These are phyloP conservation scores for Oryzias woworae DNA, from an alignment of 2,113 vertebrate genomes.

Conservation along the genomic window DNA sequence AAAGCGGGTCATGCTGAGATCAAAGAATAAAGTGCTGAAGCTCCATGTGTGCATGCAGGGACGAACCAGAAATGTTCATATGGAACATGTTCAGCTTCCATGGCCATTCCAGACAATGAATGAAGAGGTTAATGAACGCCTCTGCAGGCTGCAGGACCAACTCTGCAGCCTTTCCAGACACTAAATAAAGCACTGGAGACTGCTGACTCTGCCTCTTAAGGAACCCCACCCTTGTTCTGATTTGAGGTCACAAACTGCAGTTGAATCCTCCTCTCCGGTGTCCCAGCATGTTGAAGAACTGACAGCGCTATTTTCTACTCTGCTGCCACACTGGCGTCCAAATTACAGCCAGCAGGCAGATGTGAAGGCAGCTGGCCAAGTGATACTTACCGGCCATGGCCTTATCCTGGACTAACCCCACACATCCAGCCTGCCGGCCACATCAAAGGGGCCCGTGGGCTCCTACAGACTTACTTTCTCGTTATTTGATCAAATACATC, in stretches of 20 bases:
- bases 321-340: conserved; percentile 71
- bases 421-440: conserved; percentile 14
- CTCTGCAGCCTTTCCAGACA: conserved; percentile 17
- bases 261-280: conserved; percentile 29
- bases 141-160: not conserved
- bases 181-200: conserved; percentile 43
- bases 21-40: conserved; percentile 29
- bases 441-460: conserved; percentile 36
- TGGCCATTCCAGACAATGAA: too few relatives aligned
- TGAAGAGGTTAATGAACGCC: not conserved
- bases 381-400: conserved; percentile 41
- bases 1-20: conserved; percentile 58
- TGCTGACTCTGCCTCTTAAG: conserved; percentile 16
- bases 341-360: conserved; percentile 74
- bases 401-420: conserved; percentile 40
- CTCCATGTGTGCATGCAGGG: conserved; percentile 1
- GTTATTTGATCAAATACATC: too few relatives aligned
- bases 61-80: not conserved
- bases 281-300: conserved; percentile 47
- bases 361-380: conserved; percentile 62
- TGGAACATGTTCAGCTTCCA: too few relatives aligned
- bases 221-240: conserved; percentile 50
- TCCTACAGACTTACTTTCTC: conserved; percentile 16
- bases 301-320: conserved; percentile 70
- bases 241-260: conserved; percentile 48